Evolutionary conservation across 92 coral and sea anemone genomes (phyloP).

Genomic region (Palythoa heliodiscus): DNA sequence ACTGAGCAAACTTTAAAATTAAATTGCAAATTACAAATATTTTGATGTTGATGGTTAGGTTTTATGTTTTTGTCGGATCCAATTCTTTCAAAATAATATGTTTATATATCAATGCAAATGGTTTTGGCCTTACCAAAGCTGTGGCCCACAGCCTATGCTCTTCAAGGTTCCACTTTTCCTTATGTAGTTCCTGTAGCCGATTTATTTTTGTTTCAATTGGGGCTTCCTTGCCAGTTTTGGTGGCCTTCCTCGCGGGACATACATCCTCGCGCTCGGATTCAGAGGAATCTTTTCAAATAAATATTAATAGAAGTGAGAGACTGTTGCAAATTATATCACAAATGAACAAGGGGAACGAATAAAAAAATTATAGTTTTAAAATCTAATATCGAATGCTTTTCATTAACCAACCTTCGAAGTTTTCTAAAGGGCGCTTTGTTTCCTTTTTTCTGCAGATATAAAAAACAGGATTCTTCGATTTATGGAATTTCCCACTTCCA

Average conservation of each 20-base stretch:
- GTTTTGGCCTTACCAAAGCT: constrained; percentile 23
- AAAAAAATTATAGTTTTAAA: too few species aligned
- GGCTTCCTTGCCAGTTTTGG: neutral
- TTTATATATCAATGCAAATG: neutral
- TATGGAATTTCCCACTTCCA: neutral
- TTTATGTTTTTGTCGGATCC: neutral
- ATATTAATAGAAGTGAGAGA: neutral
- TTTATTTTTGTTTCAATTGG: neutral
- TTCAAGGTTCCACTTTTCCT: neutral
- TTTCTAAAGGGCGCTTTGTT: neutral
- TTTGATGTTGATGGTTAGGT: too few species aligned
- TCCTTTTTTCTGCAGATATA: neutral
- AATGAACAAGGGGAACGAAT: neutral
- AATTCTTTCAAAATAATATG: neutral
- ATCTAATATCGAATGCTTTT: neutral
- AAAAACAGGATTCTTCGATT: neutral
- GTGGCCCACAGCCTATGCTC: constrained; percentile 26
- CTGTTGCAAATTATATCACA: neutral
- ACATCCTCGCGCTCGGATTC: neutral
- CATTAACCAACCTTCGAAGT: neutral
- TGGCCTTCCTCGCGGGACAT: neutral
- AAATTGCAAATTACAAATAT: too few species aligned
- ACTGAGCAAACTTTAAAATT: too few species aligned
- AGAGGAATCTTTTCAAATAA: constrained; percentile 3
- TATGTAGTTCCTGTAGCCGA: neutral